Percentiles rank a stretch among this genome's conserved stretches.
Evolutionary conservation across 1,140 invertebrate genomes (phyloP).

Genomic region (Cotesia vestalis): DNA sequence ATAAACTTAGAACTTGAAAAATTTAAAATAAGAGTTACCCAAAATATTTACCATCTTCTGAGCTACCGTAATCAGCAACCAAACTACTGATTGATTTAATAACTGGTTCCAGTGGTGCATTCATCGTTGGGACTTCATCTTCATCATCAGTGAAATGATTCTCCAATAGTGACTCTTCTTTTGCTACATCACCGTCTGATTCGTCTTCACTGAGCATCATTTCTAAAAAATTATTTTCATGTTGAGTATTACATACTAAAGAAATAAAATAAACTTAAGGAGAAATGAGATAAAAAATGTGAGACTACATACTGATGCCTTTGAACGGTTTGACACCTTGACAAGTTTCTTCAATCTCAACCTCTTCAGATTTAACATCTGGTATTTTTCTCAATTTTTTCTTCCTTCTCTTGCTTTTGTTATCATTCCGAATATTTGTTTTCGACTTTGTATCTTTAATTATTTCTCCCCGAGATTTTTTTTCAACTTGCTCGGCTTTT

Average conservation of each 20-base stretch:
- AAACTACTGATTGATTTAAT: slow-evolving; percentile 41
- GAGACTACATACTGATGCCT: slow-evolving; percentile 50
- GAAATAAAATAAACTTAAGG: too few species aligned
- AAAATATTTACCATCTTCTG: slow-evolving; percentile 48
- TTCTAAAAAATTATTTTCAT: slow-evolving; percentile 16
- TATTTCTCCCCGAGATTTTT: slow-evolving; percentile 74
- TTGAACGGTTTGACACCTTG: slow-evolving; percentile 52
- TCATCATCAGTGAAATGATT: slow-evolving; percentile 16
- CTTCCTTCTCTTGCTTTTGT: slow-evolving; percentile 38
- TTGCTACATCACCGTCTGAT: not conserved
- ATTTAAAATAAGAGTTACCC: not conserved
- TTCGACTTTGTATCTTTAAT: slow-evolving; percentile 47
- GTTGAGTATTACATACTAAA: slow-evolving; percentile 11
- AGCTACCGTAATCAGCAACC: slow-evolving; percentile 54
- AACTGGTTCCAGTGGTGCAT: slow-evolving; percentile 6
- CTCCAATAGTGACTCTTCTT: not conserved
- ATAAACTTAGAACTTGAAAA: slow-evolving; percentile 24
- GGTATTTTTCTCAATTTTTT: slow-evolving; percentile 29
- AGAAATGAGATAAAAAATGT: too few species aligned
- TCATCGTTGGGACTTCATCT: slow-evolving; percentile 4
- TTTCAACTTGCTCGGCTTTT: slow-evolving; percentile 72
- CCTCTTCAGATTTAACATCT: slow-evolving; percentile 12
- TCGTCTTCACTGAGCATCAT: not conserved
- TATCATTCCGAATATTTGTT: slow-evolving; percentile 32
- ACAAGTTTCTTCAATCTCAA: slow-evolving; percentile 36